Evolutionary conservation across 2,113 vertebrate species (phyloP).

Genomic region (Heptranchias perlo): DNA sequence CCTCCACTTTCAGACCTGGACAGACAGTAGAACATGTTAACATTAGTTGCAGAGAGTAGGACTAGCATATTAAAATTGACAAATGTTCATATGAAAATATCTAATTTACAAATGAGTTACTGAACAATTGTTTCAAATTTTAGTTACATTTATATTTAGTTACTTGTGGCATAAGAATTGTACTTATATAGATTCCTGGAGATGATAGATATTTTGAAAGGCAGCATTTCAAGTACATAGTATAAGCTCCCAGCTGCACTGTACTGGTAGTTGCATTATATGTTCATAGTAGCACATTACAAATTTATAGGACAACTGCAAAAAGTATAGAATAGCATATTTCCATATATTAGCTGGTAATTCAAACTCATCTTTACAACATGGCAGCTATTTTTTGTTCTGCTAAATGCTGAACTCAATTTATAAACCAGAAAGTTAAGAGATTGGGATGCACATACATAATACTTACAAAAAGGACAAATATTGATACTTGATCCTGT

Average conservation of each 20-base stretch:
- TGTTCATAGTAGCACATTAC: neutral
- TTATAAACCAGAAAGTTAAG: neutral
- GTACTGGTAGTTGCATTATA: neutral
- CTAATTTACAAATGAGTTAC: constrained; percentile 15
- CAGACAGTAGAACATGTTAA: constrained; percentile 42
- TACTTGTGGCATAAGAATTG: neutral
- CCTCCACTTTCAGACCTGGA: constrained; percentile 93
- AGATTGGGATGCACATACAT: neutral
- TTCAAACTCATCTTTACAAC: neutral
- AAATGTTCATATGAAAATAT: too few relatives aligned
- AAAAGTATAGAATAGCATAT: neutral
- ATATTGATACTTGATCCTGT: neutral
- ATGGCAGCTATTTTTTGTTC: neutral
- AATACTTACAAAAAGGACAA: neutral
- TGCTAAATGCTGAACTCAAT: neutral
- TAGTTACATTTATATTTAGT: neutral
- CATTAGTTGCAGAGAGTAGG: constrained; percentile 36
- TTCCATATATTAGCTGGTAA: neutral
- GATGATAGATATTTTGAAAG: neutral
- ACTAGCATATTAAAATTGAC: constrained; percentile 32
- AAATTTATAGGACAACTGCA: neutral
- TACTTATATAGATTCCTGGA: neutral
- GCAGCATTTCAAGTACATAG: neutral
- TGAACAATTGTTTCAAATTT: neutral
- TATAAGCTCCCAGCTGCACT: neutral